These are phyloP conservation scores for Halcyon smyrnensis DNA, from an alignment of 2,797 vertebrate genomes.

Conservation along the genomic window DNA sequence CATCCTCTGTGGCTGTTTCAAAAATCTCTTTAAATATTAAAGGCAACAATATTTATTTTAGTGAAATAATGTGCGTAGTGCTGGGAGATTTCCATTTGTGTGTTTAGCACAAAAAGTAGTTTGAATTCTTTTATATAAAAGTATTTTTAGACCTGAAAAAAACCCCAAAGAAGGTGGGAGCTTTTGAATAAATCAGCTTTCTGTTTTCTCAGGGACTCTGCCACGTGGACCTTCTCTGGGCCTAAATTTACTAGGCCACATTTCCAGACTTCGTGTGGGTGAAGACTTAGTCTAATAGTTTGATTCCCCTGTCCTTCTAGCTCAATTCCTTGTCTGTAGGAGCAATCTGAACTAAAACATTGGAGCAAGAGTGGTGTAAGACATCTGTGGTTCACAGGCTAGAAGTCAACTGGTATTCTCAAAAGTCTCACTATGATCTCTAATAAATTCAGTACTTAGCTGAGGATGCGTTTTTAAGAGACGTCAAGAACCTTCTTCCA, in stretches of 20 bases:
- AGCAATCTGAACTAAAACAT: not conserved
- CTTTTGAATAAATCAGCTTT: not conserved
- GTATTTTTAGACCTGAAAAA: constrained; percentile 22
- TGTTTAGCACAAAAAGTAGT: not conserved
- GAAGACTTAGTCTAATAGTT: not conserved
- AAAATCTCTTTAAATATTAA: constrained; percentile 68
- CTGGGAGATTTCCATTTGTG: constrained; percentile 45
- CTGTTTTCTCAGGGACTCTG: not conserved
- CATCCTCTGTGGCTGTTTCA: constrained; percentile 36
- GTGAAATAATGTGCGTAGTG: constrained; percentile 23
- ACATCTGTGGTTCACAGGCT: not conserved
- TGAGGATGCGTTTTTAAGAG: not conserved
- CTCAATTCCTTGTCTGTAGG: not conserved
- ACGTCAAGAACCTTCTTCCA: not conserved
- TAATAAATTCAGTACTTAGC: not conserved
- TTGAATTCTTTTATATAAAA: constrained; percentile 15
- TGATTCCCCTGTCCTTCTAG: not conserved
- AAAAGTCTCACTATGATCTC: not conserved
- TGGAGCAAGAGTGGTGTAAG: not conserved
- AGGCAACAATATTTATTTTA: constrained; percentile 64
- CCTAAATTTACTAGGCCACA: not conserved
- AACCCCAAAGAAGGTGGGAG: not conserved
- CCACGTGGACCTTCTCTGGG: not conserved
- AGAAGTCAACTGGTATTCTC: not conserved
- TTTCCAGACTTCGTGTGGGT: not conserved